Conservation (phyloP, 2,888 invertebrate species). For the Nysson spinosus region DNA sequence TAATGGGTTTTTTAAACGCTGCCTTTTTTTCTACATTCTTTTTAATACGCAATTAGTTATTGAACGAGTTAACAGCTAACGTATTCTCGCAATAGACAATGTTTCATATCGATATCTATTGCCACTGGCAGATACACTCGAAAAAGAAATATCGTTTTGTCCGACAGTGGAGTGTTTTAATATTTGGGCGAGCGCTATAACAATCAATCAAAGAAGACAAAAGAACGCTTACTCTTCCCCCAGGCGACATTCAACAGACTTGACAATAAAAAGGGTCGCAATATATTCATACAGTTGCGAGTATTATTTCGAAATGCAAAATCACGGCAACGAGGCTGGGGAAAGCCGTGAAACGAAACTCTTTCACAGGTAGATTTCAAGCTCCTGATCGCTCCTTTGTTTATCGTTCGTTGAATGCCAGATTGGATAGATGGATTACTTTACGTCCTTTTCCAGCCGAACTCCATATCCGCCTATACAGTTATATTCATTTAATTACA, state of each 20-base stretch:
- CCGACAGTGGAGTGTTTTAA: slow-evolving; percentile 15
- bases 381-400: slow-evolving; percentile 68
- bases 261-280: slow-evolving; percentile 41
- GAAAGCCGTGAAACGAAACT: slow-evolving; percentile 55
- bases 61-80: too few relatives aligned
- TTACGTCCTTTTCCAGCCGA: slow-evolving; percentile 31
- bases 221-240: slow-evolving; percentile 38
- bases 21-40: too few relatives aligned
- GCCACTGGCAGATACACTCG: too few relatives aligned
- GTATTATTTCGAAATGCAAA: slow-evolving; percentile 42
- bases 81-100: too few relatives aligned
- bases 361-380: slow-evolving; percentile 54
- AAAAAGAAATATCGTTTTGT: slow-evolving; percentile 17
- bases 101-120: too few relatives aligned
- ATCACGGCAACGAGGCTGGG: slow-evolving; percentile 42
- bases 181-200: slow-evolving; percentile 28
- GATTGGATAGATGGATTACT: slow-evolving; percentile 62
- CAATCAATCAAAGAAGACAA: slow-evolving; percentile 50
- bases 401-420: slow-evolving; percentile 62
- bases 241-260: slow-evolving; percentile 11
- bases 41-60: too few relatives aligned
- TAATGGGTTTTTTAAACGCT: too few relatives aligned
- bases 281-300: slow-evolving; percentile 44
- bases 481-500: slow-evolving; percentile 54
- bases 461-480: slow-evolving; percentile 34